Conservation (phyloP, 2,797 vertebrate genomes). For the Rhadinocentrus ornatus region DNA sequence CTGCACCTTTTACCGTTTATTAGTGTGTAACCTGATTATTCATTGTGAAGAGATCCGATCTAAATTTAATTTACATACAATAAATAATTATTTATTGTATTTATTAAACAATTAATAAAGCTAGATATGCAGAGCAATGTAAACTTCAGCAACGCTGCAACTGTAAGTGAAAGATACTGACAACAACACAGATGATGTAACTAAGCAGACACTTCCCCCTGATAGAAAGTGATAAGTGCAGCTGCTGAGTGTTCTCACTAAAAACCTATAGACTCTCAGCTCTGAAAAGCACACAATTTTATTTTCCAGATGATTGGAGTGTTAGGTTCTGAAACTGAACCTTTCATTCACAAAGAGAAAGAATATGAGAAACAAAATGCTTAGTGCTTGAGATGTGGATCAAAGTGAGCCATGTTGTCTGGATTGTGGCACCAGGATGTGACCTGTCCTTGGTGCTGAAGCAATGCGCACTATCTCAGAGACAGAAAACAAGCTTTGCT, state of each 20-base stretch:
- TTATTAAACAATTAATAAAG: no score
- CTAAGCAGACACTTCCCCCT: background rate
- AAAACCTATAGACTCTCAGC: slow-evolving; percentile 36
- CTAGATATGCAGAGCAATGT: background rate
- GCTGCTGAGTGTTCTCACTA: slow-evolving; percentile 26
- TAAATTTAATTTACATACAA: background rate
- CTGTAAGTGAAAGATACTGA: background rate
- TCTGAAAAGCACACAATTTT: slow-evolving; percentile 30
- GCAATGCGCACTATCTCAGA: slow-evolving; percentile 6
- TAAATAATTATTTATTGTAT: no score
- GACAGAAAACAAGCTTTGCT: slow-evolving; percentile 37
- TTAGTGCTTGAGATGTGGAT: background rate
- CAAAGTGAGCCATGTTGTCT: slow-evolving; percentile 1
- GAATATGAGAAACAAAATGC: background rate
- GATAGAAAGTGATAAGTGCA: slow-evolving; percentile 16
- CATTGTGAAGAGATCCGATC: slow-evolving; percentile 1
- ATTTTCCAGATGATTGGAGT: slow-evolving; percentile 37
- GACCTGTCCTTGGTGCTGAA: slow-evolving; percentile 72
- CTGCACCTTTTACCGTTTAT: background rate
- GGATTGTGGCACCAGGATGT: slow-evolving; percentile 10
- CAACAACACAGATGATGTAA: slow-evolving; percentile 8
- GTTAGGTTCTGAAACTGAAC: slow-evolving; percentile 17
- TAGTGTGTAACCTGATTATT: slow-evolving; percentile 3
- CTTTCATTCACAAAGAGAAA: slow-evolving; percentile 1
- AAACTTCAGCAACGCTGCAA: background rate